These are phyloP conservation scores for Drosophila bunnanda DNA, from an alignment of 2,888 invertebrate genomes.

Conservation along the genomic window DNA sequence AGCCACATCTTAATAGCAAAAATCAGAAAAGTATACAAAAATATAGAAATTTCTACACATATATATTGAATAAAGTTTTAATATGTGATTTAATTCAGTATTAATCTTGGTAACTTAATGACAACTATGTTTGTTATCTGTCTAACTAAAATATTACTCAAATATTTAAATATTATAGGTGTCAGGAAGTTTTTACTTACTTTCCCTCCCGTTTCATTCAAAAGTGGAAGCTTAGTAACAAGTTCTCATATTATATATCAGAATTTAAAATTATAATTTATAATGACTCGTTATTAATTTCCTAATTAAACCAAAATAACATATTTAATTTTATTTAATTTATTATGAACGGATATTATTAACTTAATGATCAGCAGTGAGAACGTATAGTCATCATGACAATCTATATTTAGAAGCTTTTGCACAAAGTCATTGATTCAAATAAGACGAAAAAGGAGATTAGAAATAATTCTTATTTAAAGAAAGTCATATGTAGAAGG, in stretches of 20 bases:
- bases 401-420: constrained; percentile 5
- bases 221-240: background rate
- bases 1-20: background rate
- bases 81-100: background rate
- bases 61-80: background rate
- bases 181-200: background rate
- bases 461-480: background rate
- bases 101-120: background rate
- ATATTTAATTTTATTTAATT: constrained; percentile 2
- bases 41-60: background rate
- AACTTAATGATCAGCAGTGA: background rate
- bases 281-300: background rate
- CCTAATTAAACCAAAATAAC: background rate
- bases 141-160: fast-evolving
- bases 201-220: too few relatives aligned
- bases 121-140: background rate
- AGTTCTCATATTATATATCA: background rate
- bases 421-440: background rate
- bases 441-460: constrained; percentile 8
- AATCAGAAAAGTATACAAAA: background rate
- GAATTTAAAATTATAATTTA: too few relatives aligned
- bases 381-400: constrained; percentile 1
- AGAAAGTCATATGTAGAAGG: background rate
- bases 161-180: background rate
- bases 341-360: constrained; percentile 1